phyloP scores from a whole-genome alignment of 1,140 invertebrate species.

The Goniozus legneri region DNA sequence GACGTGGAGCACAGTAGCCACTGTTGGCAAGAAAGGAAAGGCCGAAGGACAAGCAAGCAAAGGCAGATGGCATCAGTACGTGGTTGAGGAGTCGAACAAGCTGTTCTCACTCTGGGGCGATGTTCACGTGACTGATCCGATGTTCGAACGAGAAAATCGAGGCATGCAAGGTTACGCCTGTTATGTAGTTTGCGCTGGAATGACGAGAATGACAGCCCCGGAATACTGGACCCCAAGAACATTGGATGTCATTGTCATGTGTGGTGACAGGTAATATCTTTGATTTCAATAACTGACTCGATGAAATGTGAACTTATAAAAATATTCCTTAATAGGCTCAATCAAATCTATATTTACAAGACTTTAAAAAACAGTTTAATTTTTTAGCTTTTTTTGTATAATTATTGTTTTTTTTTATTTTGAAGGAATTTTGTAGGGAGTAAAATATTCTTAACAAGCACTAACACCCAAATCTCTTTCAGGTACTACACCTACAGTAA shows the following conservation, averaged over 20 bases:
- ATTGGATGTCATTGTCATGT: constrained; percentile 36
- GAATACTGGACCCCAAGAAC: constrained; percentile 40
- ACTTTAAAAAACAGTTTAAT: too few species aligned
- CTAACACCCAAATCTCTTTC: neutral
- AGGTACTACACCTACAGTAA: constrained; percentile 33
- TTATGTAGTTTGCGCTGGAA: constrained; percentile 41
- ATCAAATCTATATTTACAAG: too few species aligned
- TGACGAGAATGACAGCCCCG: constrained; percentile 39
- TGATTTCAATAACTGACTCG: too few species aligned
- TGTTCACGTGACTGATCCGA: constrained; percentile 30
- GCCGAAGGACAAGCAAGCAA: neutral
- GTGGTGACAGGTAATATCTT: constrained; percentile 25
- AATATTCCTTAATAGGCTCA: too few species aligned
- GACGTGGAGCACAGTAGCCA: constrained; percentile 22
- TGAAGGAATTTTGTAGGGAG: too few species aligned
- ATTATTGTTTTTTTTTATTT: too few species aligned
- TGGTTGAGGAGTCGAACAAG: constrained; percentile 27
- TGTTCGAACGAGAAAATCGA: constrained; percentile 33
- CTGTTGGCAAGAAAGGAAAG: neutral
- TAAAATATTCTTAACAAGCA: too few species aligned
- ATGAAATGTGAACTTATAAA: too few species aligned
- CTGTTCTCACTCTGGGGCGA: constrained; percentile 38
- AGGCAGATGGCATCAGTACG: constrained; percentile 36
- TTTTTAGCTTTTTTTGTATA: too few species aligned
- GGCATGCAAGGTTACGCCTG: constrained; percentile 34